Evolutionary conservation across 2,888 invertebrate species (phyloP).

Genomic region (Pedicia rivosa): DNA sequence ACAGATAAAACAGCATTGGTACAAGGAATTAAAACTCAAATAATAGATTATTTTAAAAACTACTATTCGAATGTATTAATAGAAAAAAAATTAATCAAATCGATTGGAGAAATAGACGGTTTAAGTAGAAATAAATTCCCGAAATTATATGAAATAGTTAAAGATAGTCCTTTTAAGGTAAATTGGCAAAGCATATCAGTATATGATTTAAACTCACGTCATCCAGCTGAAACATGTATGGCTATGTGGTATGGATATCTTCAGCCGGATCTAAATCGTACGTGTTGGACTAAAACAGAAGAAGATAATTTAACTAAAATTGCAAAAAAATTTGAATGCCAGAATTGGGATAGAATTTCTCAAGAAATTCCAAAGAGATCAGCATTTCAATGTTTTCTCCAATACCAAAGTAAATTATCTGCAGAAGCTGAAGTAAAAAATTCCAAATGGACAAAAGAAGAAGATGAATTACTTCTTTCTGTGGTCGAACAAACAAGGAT

Average conservation of each 20-base stretch:
- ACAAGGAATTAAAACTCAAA: conserved; percentile 32
- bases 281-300: conserved; percentile 36
- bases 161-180: conserved; percentile 18
- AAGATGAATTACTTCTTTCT: conserved; percentile 46
- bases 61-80: not conserved
- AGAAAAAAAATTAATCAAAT: too few species aligned
- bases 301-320: conserved; percentile 28
- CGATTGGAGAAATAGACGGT: conserved; percentile 8
- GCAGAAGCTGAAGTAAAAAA: conserved; percentile 13
- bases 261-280: conserved; percentile 48
- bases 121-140: conserved; percentile 8
- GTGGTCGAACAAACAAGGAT: conserved; percentile 45
- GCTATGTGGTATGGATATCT: conserved; percentile 56
- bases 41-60: conserved; percentile 10
- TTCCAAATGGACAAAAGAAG: conserved; percentile 46
- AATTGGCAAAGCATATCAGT: conserved; percentile 26
- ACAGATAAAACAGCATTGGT: conserved; percentile 39
- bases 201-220: conserved; percentile 33
- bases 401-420: conserved; percentile 38
- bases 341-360: conserved; percentile 54
- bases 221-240: conserved; percentile 44
- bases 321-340: conserved; percentile 30
- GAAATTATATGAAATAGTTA: conserved; percentile 7
- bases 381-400: conserved; percentile 52
- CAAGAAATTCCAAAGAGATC: conserved; percentile 39